Evolutionary conservation across 2,113 vertebrate species (phyloP), one percentile per base, ranked within the genome.

Genomic region (Crypturellus undulatus): DNA sequence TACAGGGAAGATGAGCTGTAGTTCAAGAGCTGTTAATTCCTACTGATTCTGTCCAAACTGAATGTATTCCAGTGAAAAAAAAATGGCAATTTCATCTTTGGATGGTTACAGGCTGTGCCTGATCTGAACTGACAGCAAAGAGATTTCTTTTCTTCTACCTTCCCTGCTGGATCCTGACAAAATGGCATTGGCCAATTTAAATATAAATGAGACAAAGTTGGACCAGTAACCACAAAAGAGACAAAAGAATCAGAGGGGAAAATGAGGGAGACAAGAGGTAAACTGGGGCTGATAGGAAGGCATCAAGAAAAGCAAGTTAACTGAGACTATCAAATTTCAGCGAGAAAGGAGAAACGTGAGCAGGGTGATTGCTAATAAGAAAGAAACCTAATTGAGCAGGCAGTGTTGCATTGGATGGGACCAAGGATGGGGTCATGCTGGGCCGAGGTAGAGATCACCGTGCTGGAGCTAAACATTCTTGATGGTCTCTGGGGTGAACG

Each of bases 1-100:
- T 95, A 95, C 84, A 95, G 91, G 86, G 89, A 78, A 96, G 89
- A 96, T 87, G 92, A 90, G 92, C 83, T 94, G 19, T 90, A 96
- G 96, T 87, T 96, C 95, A 96, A 96, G 95, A 96, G 78, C 95
- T 96, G 94, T 93, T 96, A 96, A 92, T 96, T 95, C 94, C 95
- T 87, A 96, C 96, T 79, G 84, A 94, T 96, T 87, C 95, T 91
- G 94, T 94, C 96, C 94, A 96, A 96, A 96, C 92, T 84, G 89
- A 96, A 92, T 59, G 80, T 94, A 92, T 96, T 96, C 94, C 95
- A 96, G 77, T 93, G 94, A 42, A 42, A 42, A 47, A 49, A 56
- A 96, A 92, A 65, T 96, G 92, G 96, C 92, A 96, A 84, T 96
- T 96, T 94, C 86, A 87, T 82, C 84, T 96, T 92, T 96, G 95